Evolutionary conservation across 2,797 vertebrate genomes (phyloP).

Genomic region (Geotrypetes seraphini): DNA sequence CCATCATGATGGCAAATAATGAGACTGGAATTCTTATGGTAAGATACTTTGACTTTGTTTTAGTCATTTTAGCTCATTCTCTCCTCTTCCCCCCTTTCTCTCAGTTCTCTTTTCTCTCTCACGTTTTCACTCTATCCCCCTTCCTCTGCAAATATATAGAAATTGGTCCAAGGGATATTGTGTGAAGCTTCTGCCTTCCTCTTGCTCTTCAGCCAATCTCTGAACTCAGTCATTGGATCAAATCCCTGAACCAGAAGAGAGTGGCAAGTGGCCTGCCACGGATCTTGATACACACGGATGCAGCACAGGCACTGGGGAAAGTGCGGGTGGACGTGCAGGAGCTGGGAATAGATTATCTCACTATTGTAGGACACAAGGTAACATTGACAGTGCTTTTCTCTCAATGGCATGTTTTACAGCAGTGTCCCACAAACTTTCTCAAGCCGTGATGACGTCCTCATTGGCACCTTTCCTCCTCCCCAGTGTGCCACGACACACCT

Average conservation of each 20-base stretch:
- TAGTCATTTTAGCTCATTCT: neutral
- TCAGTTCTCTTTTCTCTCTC: neutral
- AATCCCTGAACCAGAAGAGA: slow-evolving; percentile 49
- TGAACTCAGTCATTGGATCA: slow-evolving; percentile 64
- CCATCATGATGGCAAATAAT: slow-evolving; percentile 92
- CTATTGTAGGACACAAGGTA: slow-evolving; percentile 94
- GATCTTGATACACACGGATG: slow-evolving; percentile 82
- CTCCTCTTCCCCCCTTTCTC: neutral
- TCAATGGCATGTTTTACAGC: too few species aligned
- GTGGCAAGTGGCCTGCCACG: slow-evolving; percentile 22
- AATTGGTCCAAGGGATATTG: neutral
- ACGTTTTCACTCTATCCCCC: accelerated
- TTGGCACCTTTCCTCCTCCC: too few species aligned
- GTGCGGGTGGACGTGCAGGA: slow-evolving; percentile 68
- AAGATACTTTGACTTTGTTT: slow-evolving; percentile 24
- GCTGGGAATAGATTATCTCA: slow-evolving; percentile 85
- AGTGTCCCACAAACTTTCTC: too few species aligned
- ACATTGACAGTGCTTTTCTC: too few species aligned
- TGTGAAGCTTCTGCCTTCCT: neutral
- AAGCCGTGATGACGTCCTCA: too few species aligned
- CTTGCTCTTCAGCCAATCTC: slow-evolving; percentile 59
- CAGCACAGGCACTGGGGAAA: slow-evolving; percentile 87
- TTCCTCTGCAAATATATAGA: neutral
- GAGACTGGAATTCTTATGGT: slow-evolving; percentile 95
- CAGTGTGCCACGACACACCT: too few species aligned